Evolutionary conservation across 2,797 vertebrate genomes (phyloP), one percentile per base, ranked within the genome.

Genomic region (Florisuga fusca): DNA sequence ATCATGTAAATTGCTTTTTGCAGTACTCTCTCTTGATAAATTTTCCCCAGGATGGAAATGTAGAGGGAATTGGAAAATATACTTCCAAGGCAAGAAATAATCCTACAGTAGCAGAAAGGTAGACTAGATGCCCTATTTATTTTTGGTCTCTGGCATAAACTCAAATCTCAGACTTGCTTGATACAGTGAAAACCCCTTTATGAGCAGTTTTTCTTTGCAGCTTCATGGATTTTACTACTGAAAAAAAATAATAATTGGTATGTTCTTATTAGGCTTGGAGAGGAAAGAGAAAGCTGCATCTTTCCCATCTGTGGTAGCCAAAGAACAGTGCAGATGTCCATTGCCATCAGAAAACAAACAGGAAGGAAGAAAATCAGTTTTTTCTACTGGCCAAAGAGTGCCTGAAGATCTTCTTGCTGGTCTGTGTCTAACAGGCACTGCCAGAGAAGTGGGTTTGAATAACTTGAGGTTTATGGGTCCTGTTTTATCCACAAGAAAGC

Each of bases 1-100:
- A 67, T 89, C 89, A 86, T 67, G 45, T 91, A 96, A 97, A 97
- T 96, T 95, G 87, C 77, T 97, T 94, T 96, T 89, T 96, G 73
- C 61, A 36, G 57, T 57, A 69, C 4, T 84, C 31, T 81, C 54
- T 82, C 66, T 85, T 82, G n/a, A 74, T 89, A 93, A 88, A 94
- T 27, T 93, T 95, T 94, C 71, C 54, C 63, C 77, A 59, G 48
- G 73, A 81, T 93, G 75, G 69, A 90, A 88, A 89, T 6, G 3
- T 69, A 69, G 41, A 75, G 82, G 89, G n/a, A 61, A 59, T 10
- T 79, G 73, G 50, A 90, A 94, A 95, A 89, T 64, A 34, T 15
- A 57, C 71, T 90, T 67, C 58, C 38, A 80, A 83, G 46, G 63
- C 50, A 79, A 57, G n/a, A 77, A 91, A 75, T 76, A 84, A 90